Conservation (phyloP, 2,797 vertebrate genomes). For the Melanotaenia nigrans region DNA sequence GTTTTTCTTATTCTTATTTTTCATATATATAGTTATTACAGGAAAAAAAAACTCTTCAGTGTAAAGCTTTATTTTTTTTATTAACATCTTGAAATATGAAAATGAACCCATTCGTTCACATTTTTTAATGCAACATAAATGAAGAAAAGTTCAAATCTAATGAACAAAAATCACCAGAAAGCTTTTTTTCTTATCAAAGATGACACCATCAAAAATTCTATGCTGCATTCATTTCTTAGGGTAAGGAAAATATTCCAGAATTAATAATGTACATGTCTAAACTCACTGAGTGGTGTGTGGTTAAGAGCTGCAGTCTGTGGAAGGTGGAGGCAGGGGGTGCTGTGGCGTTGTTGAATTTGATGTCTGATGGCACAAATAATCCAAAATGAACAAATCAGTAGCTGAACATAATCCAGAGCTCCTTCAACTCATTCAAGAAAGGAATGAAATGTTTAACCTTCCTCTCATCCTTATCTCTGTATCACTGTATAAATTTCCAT, state of each 20-base stretch:
- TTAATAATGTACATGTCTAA: neutral
- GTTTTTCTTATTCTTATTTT: no score
- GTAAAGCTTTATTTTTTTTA: no score
- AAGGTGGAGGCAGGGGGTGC: neutral
- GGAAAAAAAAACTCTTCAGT: no score
- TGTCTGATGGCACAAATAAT: constrained; percentile 2
- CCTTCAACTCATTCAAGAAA: neutral
- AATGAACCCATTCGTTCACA: no score
- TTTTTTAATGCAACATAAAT: no score
- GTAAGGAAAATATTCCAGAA: neutral
- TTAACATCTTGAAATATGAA: no score
- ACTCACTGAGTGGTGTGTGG: neutral
- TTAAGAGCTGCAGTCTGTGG: neutral
- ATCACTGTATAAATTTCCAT: neutral
- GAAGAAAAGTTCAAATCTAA: no score
- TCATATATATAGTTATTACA: no score
- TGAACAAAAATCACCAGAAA: no score
- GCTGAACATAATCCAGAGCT: neutral
- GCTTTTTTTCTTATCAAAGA: no score
- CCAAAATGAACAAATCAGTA: no score
- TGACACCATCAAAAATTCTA: no score
- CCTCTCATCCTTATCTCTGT: neutral
- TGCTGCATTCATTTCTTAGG: neutral
- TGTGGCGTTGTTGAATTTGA: neutral
- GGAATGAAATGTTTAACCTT: neutral